Conservation (phyloP, 2,888 invertebrate genomes). For the Cataglyphis rosenhaueri region DNA sequence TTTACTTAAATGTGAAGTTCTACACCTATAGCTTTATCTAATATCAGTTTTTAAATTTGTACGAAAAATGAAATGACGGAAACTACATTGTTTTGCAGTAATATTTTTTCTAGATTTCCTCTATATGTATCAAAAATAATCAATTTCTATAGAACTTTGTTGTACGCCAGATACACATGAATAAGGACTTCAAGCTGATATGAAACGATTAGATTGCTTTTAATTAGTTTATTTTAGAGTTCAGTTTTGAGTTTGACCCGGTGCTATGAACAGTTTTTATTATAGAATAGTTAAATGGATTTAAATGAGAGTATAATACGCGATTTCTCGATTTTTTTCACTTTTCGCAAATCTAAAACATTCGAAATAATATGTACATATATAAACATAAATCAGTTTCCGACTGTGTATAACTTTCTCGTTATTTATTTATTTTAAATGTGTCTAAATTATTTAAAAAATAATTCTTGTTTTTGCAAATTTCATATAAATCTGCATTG, state of each 20-base stretch:
- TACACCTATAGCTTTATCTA: constrained; percentile 21
- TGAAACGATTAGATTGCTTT: constrained; percentile 60
- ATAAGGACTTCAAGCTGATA: constrained; percentile 22
- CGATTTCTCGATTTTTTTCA: background rate
- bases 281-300: constrained; percentile 48
- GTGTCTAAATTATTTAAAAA: background rate
- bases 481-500: background rate
- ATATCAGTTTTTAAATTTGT: constrained; percentile 19
- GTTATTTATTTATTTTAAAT: background rate
- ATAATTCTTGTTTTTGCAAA: background rate
- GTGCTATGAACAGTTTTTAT: constrained; percentile 65
- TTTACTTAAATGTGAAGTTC: background rate
- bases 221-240: constrained; percentile 56
- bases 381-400: background rate
- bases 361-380: background rate
- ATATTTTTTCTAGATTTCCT: constrained; percentile 21
- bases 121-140: constrained; percentile 8
- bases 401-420: background rate
- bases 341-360: background rate
- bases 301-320: constrained; percentile 2
- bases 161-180: background rate
- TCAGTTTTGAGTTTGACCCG: constrained; percentile 38
- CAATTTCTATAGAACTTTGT: background rate
- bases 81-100: background rate
- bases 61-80: background rate